Percentiles rank a stretch among this genome's conserved stretches.
Conservation (phyloP, 1,140 invertebrate species). For the Drosophila kohkoa region DNA sequence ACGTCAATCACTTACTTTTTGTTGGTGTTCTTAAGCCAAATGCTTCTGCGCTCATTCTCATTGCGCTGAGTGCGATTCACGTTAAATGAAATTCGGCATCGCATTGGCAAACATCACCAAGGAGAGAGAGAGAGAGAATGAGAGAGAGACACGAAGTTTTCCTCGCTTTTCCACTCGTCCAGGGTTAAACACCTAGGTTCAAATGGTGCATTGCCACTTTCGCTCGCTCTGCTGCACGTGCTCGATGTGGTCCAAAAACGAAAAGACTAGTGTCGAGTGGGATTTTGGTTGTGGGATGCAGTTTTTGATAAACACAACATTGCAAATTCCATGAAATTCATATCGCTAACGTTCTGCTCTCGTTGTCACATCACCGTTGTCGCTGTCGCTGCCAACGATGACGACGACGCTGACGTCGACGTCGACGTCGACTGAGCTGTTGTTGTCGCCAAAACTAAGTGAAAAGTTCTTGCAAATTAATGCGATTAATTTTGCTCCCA, state of each 20-base stretch:
- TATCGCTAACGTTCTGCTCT: slow-evolving; percentile 27
- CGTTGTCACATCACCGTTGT: not conserved
- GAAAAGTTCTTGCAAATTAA: slow-evolving; percentile 16
- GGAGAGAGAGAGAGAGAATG: slow-evolving; percentile 4
- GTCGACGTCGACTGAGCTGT: not conserved
- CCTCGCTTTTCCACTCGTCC: slow-evolving; percentile 23
- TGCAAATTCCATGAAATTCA: slow-evolving; percentile 64
- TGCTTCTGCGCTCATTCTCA: slow-evolving; percentile 13
- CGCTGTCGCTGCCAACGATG: not conserved
- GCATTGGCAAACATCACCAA: slow-evolving; percentile 1
- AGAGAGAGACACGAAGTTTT: slow-evolving; percentile 24
- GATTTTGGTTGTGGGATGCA: slow-evolving; percentile 26
- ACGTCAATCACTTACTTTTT: not conserved
- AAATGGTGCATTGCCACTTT: slow-evolving; percentile 31
- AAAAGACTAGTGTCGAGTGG: slow-evolving; percentile 20
- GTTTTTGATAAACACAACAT: slow-evolving; percentile 50
- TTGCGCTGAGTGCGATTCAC: slow-evolving; percentile 31
- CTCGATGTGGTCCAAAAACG: slow-evolving; percentile 9
- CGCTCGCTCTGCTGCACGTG: slow-evolving; percentile 51
- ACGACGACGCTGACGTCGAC: not conserved
- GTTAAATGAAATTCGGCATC: slow-evolving; percentile 43
- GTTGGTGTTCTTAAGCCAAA: slow-evolving; percentile 20
- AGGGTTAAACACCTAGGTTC: slow-evolving; percentile 8
- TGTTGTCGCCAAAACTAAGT: slow-evolving; percentile 2
- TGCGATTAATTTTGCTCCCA: slow-evolving; percentile 24